Evolutionary conservation across 2,797 vertebrate species (phyloP).

Genomic region (Spheniscus humboldti): DNA sequence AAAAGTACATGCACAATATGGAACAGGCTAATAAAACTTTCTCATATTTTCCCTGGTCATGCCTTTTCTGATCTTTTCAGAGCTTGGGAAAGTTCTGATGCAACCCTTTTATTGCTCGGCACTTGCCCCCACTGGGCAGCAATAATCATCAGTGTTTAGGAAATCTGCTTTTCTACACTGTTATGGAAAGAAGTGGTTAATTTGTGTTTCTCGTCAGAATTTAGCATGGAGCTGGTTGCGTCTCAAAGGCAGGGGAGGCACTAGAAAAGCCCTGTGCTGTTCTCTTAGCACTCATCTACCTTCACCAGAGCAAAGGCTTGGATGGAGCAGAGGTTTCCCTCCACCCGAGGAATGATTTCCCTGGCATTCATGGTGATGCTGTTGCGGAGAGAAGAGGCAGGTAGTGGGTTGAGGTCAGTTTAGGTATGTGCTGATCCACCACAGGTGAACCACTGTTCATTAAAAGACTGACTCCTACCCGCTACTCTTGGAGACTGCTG

Average conservation of each 20-base stretch:
- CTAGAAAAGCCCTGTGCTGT: neutral
- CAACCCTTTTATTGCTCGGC: neutral
- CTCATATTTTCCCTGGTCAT: neutral
- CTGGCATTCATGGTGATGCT: neutral
- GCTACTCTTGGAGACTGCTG: neutral
- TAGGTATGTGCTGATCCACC: neutral
- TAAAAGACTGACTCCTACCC: neutral
- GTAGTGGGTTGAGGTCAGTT: neutral
- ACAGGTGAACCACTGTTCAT: neutral
- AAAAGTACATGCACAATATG: neutral
- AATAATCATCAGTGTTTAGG: neutral
- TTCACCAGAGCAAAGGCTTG: neutral
- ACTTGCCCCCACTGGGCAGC: neutral
- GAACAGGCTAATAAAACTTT: neutral
- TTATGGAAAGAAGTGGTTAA: neutral
- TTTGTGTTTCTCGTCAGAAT: neutral
- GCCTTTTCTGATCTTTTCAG: neutral
- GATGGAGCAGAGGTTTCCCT: neutral
- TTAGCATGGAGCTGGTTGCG: neutral
- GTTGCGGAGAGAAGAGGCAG: neutral
- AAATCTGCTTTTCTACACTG: neutral
- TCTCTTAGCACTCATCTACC: neutral
- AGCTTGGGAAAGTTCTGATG: neutral
- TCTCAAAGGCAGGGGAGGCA: neutral
- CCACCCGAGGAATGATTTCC: neutral